Conservation (phyloP, 2,888 invertebrate species). For the Caenorhabditis sp. region DNA sequence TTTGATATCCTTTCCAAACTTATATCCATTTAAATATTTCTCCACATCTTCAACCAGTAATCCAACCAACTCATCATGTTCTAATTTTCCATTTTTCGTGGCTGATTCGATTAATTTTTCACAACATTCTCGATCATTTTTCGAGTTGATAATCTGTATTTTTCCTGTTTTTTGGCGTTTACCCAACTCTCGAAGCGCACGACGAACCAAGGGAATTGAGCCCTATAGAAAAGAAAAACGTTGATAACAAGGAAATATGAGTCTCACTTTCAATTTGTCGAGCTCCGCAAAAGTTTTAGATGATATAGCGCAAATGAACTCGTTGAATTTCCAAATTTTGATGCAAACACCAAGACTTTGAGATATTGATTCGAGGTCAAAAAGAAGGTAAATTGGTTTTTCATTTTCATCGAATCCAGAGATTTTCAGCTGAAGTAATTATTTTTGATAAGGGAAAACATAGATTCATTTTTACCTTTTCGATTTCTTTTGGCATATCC, state of each 20-base stretch:
- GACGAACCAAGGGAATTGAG: constrained; percentile 3
- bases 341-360: not conserved
- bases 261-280: constrained; percentile 10
- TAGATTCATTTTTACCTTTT: not conserved
- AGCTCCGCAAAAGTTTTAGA: constrained; percentile 9
- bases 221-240: not conserved
- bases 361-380: constrained; percentile 11
- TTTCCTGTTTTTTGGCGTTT: constrained; percentile 7
- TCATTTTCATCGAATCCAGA: constrained; percentile 13
- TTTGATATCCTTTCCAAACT: not conserved
- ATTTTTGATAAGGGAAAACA: constrained; percentile 1
- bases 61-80: constrained; percentile 22
- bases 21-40: not conserved
- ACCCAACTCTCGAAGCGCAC: constrained; percentile 8
- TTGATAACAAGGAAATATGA: not conserved
- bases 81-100: constrained; percentile 5
- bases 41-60: constrained; percentile 14
- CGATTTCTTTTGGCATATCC: not conserved
- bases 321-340: constrained; percentile 21
- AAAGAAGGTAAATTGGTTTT: constrained; percentile 26
- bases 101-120: constrained; percentile 12
- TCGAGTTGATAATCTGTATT: constrained; percentile 4
- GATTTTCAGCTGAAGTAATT: constrained; percentile 1
- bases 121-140: constrained; percentile 10
- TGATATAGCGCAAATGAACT: constrained; percentile 22